These are phyloP conservation scores for Drosophila nigricruria DNA, from an alignment of 2,888 invertebrate species.

Conservation along the genomic window DNA sequence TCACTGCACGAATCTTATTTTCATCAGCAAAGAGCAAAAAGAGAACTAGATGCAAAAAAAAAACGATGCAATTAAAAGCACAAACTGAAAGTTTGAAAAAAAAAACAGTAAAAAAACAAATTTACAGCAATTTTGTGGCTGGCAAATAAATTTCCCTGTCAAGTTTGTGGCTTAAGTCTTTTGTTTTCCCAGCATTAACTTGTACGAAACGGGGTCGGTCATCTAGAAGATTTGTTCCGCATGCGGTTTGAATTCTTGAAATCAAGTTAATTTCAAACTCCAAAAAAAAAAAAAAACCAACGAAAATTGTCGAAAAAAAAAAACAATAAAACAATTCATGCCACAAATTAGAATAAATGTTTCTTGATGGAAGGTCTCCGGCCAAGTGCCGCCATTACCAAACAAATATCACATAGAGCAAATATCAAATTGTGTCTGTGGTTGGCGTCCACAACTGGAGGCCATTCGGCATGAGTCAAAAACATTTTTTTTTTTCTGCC, in stretches of 20 bases:
- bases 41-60: background rate
- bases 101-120: slow-evolving; percentile 1
- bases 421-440: slow-evolving; percentile 36
- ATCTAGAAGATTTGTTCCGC: slow-evolving; percentile 44
- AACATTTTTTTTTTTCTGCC: background rate
- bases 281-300: slow-evolving; percentile 13
- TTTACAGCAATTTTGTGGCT: slow-evolving; percentile 22
- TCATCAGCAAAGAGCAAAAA: slow-evolving; percentile 10
- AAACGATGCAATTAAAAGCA: slow-evolving; percentile 39
- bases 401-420: slow-evolving; percentile 26
- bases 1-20: slow-evolving; percentile 59
- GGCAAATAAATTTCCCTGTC: slow-evolving; percentile 39
- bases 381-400: slow-evolving; percentile 67
- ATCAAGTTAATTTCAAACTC: slow-evolving; percentile 11
- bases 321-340: slow-evolving; percentile 49
- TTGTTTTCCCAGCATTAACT: slow-evolving; percentile 25
- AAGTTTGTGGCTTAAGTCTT: slow-evolving; percentile 55
- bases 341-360: slow-evolving; percentile 76
- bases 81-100: slow-evolving; percentile 37
- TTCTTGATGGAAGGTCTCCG: slow-evolving; percentile 67
- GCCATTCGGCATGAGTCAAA: slow-evolving; percentile 66
- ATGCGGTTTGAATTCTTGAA: slow-evolving; percentile 37
- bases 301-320: slow-evolving; percentile 32
- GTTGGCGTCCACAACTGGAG: slow-evolving; percentile 58
- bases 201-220: slow-evolving; percentile 31